A percentile compares a stretch with the other conserved stretches of the same genome.
These are phyloP conservation scores for Periophthalmus modestus DNA, from an alignment of 2,113 vertebrate species.

Conservation along the genomic window DNA sequence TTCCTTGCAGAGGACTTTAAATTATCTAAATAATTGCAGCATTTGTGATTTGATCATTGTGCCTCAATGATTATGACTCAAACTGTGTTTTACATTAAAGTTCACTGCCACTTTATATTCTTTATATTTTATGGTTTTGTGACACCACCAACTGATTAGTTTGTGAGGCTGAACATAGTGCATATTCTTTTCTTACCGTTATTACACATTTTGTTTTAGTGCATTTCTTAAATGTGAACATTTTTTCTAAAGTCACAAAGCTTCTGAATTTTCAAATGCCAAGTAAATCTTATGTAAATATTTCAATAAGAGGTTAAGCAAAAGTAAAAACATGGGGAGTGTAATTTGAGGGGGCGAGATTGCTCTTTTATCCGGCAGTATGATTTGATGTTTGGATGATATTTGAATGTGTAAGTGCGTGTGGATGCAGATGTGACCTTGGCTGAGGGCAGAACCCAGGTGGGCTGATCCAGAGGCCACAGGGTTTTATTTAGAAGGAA, in stretches of 20 bases:
- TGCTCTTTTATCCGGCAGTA: slow-evolving; percentile 15
- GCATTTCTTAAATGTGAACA: not conserved
- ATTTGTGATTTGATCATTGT: too few species aligned
- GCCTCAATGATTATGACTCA: too few species aligned
- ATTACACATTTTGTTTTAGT: not conserved
- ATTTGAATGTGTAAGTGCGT: slow-evolving; percentile 15
- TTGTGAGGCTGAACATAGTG: not conserved
- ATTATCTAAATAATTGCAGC: too few species aligned
- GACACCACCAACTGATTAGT: not conserved
- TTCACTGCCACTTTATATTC: too few species aligned
- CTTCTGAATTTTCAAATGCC: not conserved
- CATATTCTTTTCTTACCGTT: not conserved
- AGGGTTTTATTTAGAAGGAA: slow-evolving; percentile 57
- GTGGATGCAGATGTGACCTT: slow-evolving; percentile 26
- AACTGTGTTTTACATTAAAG: too few species aligned
- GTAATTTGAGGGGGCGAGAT: slow-evolving; percentile 5
- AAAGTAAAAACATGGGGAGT: not conserved
- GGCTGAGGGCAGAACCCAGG: slow-evolving; percentile 55
- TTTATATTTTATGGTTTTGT: not conserved
- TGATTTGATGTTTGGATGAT: slow-evolving; percentile 13
- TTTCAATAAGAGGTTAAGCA: not conserved
- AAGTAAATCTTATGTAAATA: not conserved
- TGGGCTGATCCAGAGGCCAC: slow-evolving; percentile 53
- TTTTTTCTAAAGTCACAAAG: not conserved
- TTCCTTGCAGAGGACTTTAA: too few species aligned